Base-by-base conservation (phyloP, 1,140 invertebrate genomes). In the Drosophila watanabei region DNA sequence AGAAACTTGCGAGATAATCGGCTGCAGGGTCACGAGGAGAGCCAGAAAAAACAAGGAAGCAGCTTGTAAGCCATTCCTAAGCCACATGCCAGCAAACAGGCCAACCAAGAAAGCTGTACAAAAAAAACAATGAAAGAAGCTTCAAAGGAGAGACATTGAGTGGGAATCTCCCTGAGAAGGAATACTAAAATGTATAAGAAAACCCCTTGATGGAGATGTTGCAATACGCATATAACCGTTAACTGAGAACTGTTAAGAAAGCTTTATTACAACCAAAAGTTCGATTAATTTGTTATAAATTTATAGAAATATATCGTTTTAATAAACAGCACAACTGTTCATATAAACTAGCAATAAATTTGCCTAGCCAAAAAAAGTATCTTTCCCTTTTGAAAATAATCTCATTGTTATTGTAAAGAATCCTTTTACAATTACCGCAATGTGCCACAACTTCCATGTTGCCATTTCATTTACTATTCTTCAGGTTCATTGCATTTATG, bases 21-120 rank as follows among this genome's bases (percentile, higher is more conserved):
- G 68, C 51, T 72, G 70, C 70, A 48, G 32, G 68, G 68, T 51
- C 45, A 35, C 41, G 35, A 18, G 24, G 20, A 45, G 43, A 32
- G 30, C 14, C 48, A 24, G 32, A 72, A 72, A 71, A 51, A 73
- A 73, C 54, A 73, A 48, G 54, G 45, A 72, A 59, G 14, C 56
- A 35, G 70, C 68, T 60, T 73, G 68, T 73, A 73, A 73, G 54
- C 68, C 69, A 73, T 73, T 48, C 35, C 54, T 60, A 37, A 73
- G 69, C 68, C 68, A 73, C 70, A 73, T 45, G 68, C 70, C 70
- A 11, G 37, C 70, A 73, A 73, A 61, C 54, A 61, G 54, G 20
- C 35, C 43, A 59, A 46, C 51, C 41, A 32, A 49, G 54, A 30
- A 73, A 37, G 68, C 33, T 11, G 28, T 6, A 6, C 14, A 35